phyloP scores from a whole-genome alignment of 2,113 vertebrate genomes.

The Eudyptes chrysolophus region DNA sequence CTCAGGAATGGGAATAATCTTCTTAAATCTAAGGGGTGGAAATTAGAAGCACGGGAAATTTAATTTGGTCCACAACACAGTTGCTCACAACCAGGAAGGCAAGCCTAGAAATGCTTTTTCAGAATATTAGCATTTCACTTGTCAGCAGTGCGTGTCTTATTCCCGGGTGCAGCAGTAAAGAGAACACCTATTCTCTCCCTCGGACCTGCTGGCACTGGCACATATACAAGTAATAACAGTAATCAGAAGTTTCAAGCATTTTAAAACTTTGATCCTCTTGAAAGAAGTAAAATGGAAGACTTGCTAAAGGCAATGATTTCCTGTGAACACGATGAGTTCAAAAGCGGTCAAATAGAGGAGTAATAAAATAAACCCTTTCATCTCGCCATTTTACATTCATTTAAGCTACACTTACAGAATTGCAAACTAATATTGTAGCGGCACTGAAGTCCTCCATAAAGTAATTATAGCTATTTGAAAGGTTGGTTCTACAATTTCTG shows the following conservation, averaged over 20 bases:
- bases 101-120: not conserved
- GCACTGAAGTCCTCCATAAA: conserved; percentile 28
- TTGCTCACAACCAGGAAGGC: not conserved
- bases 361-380: conserved; percentile 66
- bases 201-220: not conserved
- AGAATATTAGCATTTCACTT: not conserved
- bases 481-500: conserved; percentile 45
- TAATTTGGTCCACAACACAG: not conserved
- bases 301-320: conserved; percentile 51
- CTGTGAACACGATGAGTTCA: conserved; percentile 1
- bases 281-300: conserved; percentile 43
- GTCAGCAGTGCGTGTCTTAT: not conserved
- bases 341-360: conserved; percentile 50
- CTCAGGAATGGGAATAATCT: conserved; percentile 90
- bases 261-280: conserved; percentile 66
- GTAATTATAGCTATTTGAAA: conserved; percentile 59
- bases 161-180: not conserved
- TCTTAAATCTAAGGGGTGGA: conserved; percentile 87
- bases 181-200: not conserved
- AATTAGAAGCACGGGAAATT: not conserved
- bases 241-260: conserved; percentile 59
- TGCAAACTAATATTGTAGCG: not conserved
- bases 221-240: conserved; percentile 42
- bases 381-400: conserved; percentile 57
- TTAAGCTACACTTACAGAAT: conserved; percentile 57